These are phyloP conservation scores for Linnaemya vulpina DNA, from an alignment of 2,888 invertebrate genomes.

Conservation along the genomic window DNA sequence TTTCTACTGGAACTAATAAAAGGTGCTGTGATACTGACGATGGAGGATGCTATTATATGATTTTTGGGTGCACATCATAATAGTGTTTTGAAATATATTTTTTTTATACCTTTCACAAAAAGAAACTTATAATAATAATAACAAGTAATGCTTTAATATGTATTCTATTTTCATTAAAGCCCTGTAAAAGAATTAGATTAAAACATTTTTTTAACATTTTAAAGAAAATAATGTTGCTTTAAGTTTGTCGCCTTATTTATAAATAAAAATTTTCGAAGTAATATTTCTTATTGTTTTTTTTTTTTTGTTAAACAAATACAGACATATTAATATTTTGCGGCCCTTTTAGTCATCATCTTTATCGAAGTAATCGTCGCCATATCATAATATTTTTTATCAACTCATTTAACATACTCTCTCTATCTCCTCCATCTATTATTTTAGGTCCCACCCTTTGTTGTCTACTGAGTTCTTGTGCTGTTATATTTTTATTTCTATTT, in stretches of 20 bases:
- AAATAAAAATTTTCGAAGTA: neutral
- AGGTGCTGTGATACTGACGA: too few relatives aligned
- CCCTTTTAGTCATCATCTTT: slow-evolving; percentile 37
- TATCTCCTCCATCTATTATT: neutral
- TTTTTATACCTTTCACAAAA: too few relatives aligned
- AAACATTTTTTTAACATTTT: neutral
- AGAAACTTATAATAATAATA: too few relatives aligned
- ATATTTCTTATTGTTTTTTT: slow-evolving; percentile 7
- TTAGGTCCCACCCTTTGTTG: neutral
- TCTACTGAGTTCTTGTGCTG: neutral
- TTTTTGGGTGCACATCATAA: too few relatives aligned
- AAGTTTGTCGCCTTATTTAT: slow-evolving; percentile 30
- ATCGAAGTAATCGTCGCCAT: slow-evolving; percentile 39
- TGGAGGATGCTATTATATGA: too few relatives aligned
- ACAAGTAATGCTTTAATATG: too few relatives aligned
- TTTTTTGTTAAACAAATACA: slow-evolving; percentile 7
- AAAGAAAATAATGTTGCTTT: slow-evolving; percentile 46
- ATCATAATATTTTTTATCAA: slow-evolving; percentile 44
- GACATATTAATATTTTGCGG: slow-evolving; percentile 29
- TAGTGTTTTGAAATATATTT: too few relatives aligned
- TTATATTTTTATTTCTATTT: too few relatives aligned
- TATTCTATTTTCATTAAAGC: too few relatives aligned
- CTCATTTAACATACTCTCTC: slow-evolving; percentile 30
- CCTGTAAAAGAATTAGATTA: too few relatives aligned
- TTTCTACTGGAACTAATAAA: too few relatives aligned